phyloP scores from a whole-genome alignment of 2,113 vertebrate species.

The Nipponia nippon region DNA sequence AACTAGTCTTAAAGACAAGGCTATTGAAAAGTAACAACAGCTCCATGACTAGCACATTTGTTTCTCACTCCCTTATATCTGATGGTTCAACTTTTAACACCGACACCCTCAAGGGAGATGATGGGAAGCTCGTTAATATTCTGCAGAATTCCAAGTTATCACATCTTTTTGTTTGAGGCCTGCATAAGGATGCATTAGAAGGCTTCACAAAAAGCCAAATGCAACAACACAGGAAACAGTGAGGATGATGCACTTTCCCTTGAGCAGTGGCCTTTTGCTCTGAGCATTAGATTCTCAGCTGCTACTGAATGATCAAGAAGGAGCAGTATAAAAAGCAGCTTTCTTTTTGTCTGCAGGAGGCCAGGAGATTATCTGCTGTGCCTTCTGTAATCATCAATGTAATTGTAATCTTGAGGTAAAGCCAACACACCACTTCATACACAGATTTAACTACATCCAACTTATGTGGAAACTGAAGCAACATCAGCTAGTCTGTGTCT shows the following conservation, averaged over 20 bases:
- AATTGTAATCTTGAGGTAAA: background rate
- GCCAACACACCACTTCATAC: background rate
- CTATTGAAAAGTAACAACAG: background rate
- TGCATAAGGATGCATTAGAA: background rate
- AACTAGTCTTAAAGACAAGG: background rate
- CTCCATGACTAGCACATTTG: background rate
- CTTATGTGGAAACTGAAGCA: background rate
- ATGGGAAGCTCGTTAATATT: background rate
- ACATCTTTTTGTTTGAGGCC: background rate
- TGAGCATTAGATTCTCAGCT: background rate
- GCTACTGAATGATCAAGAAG: background rate
- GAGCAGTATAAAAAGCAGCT: background rate
- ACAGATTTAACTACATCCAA: background rate
- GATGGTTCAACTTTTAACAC: background rate
- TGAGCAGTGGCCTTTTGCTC: background rate
- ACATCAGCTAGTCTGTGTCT: background rate
- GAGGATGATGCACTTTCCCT: background rate
- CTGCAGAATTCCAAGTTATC: background rate
- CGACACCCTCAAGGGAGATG: background rate
- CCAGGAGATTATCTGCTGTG: background rate
- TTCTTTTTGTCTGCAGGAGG: background rate
- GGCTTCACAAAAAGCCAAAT: background rate
- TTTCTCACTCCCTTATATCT: background rate
- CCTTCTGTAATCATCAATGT: background rate
- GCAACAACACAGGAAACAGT: background rate